These are phyloP conservation scores for Nomada ferruginata DNA, from an alignment of 2,888 invertebrate species.

Conservation along the genomic window DNA sequence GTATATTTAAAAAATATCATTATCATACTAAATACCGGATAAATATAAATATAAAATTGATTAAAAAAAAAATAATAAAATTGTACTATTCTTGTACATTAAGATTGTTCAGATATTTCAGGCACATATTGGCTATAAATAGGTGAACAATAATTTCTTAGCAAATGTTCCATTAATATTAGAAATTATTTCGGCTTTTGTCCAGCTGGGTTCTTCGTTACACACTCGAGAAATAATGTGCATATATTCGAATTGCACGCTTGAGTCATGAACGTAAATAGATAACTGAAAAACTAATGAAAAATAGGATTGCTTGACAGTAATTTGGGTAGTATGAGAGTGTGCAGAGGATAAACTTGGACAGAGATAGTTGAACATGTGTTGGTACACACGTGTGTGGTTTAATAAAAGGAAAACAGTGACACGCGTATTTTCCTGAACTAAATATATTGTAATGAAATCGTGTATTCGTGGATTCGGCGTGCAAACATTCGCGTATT, in stretches of 20 bases:
- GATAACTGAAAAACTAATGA: neutral
- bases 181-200: constrained; percentile 3
- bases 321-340: neutral
- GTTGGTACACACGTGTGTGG: neutral
- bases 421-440: neutral
- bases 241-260: neutral
- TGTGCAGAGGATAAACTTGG: neutral
- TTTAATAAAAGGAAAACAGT: neutral
- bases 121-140: neutral
- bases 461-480: constrained; percentile 1
- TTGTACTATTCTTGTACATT: too few relatives aligned
- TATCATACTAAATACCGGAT: too few relatives aligned
- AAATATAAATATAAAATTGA: too few relatives aligned
- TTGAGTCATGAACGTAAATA: neutral
- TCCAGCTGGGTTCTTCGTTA: neutral
- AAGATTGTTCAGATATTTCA: too few relatives aligned
- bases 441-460: neutral
- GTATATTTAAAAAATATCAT: too few relatives aligned
- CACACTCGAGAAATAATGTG: neutral
- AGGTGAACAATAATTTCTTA: neutral
- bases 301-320: neutral
- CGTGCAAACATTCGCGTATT: neutral
- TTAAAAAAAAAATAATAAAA: too few relatives aligned
- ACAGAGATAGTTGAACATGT: neutral
- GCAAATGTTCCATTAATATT: constrained; percentile 4